Base-by-base conservation (phyloP, 1,140 invertebrate species). In the Aethina tumida region DNA sequence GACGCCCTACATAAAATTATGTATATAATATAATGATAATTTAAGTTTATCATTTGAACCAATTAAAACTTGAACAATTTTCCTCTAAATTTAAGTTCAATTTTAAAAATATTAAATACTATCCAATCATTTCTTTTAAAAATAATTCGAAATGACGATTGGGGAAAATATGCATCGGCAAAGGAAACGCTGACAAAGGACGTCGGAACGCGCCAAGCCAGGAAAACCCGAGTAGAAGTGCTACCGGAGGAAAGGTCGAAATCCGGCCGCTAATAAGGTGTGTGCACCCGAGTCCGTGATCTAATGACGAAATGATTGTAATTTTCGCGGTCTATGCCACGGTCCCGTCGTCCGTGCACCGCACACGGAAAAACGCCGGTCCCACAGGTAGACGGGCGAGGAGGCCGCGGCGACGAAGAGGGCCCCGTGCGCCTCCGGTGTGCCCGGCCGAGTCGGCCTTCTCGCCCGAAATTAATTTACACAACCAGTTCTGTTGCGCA, bases 401-500 rank as follows among this genome's bases (percentile, higher is more conserved):
- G 39, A 31, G 39, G 18, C 34, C 28, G 38, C 14, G 13, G 13
- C 19, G 18, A 16, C 18, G 18, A 36, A 9, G 39, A 10, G 14
- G 10, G n/a, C 3, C 15, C 29, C 1, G n/a, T n/a, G 27, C 39
- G 24, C 12, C 14, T 42, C 26, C 33, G 28, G 19, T 29, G 31
- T 35, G 32, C 28, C 43, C 43, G 38, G 31, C 43, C 22, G 31
- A 36, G 24, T 24, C 41, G 32, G 45, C 48, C 38, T 49, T 45
- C 47, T 36, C 38, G 37, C 40, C 51, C 52, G 45, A 56, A 56
- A 56, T 56, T 56, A 56, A 56, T 56, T 56, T 54, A 53, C 54
- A 56, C 54, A 56, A 56, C 54, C 54, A 56, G 54, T 56, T 56
- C 47, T 56, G 35, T 43, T 43, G 40, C 35, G 36, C 35, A 41